These are phyloP conservation scores for Euthynnus affinis DNA, from an alignment of 2,797 vertebrate species.

Conservation along the genomic window DNA sequence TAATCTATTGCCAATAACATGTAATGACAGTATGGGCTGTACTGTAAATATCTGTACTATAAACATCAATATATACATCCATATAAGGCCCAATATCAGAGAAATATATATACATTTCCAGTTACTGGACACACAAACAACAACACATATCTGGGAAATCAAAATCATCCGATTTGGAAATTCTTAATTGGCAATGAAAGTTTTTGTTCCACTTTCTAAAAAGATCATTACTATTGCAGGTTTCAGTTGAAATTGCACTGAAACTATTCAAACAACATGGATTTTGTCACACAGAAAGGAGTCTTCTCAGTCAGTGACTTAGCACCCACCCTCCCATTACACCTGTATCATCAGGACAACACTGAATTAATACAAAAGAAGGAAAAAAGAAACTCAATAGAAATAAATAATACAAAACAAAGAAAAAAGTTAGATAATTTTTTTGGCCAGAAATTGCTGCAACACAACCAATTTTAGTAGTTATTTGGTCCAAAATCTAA, in stretches of 20 bases:
- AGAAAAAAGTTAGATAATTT: neutral
- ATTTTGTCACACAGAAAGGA: neutral
- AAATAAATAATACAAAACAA: neutral
- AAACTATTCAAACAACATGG: constrained; percentile 7
- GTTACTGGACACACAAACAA: neutral
- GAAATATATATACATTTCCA: neutral
- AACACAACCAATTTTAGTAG: constrained; percentile 11
- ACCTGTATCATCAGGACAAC: constrained; percentile 5
- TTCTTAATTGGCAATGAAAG: neutral
- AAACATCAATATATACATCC: neutral
- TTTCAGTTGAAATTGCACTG: neutral
- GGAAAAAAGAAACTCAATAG: no score
- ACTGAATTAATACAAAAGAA: no score
- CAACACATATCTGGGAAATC: neutral
- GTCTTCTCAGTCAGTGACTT: neutral
- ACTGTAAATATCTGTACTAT: neutral
- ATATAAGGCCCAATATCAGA: constrained; percentile 8
- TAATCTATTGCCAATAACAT: neutral
- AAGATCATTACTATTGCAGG: neutral
- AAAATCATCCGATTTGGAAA: constrained; percentile 3
- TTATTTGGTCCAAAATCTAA: constrained; percentile 19
- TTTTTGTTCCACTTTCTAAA: neutral
- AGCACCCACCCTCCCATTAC: neutral
- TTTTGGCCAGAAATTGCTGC: constrained; percentile 15
- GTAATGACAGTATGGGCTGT: neutral